Base-by-base conservation (phyloP, 2,888 invertebrate species). In the Nymphalis polychloros region DNA sequence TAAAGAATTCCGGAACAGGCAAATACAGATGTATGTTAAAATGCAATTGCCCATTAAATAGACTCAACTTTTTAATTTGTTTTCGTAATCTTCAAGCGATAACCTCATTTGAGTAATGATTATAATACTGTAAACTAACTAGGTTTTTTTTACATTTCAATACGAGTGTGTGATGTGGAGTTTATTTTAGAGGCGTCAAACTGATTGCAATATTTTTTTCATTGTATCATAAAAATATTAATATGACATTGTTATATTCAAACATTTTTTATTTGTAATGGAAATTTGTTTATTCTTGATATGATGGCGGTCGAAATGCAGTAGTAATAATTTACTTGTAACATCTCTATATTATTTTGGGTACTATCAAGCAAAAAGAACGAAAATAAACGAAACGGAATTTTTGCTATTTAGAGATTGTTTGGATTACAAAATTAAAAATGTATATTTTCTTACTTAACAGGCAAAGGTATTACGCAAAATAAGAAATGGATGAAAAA, bases 11-110 rank as follows among this genome's bases (percentile, higher is more conserved):
- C 61, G 57, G 65, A 55, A 61, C 65, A 59, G 68, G 59, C 65
- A 52, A 70, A 70, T 55, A 55, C 59, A 70, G 68, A 67, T 67
- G 67, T 69, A 69, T 69, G 69, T 64, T 67, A 63, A 72, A 68
- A 70, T 63, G 59, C 63, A 70, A 70, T 70, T 72, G 63, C 72
- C 61, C 67, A 68, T 72, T 68, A 67, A 65, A 70, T 57, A 60
- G 47, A 70, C 68, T 63, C 59, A 41, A 57, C 57, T 57, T 57
- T 59, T 20, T 59, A 67, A 46, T 67, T 63, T 35, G 20, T 49
- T 60, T 59, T 59, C 57, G 17, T 57, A 41, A 57, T 57, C 35
- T 57, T 8, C 10, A 10, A 57, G 27, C 60, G 47, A 16, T 60
- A 60, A 60, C 60, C 60, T 60, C 48, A 23, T 17, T 20, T 48